phyloP scores from a whole-genome alignment of 2,113 vertebrate genomes.

The Oenanthe oenanthe region DNA sequence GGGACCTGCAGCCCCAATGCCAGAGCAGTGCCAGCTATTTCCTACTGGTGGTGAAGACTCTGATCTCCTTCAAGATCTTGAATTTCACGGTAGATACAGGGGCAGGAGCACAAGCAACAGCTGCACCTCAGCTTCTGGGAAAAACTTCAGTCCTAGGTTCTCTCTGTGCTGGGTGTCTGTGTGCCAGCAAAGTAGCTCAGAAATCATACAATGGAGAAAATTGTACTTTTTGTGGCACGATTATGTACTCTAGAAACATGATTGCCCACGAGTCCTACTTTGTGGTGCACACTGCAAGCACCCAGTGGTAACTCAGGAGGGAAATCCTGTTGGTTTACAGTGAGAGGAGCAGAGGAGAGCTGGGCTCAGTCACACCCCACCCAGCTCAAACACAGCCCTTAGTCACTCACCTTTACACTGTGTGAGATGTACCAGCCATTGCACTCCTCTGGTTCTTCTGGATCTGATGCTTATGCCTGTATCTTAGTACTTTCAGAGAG shows the following conservation, averaged over 20 bases:
- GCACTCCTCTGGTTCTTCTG: not conserved
- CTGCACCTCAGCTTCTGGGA: not conserved
- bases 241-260: not conserved
- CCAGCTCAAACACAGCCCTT: not conserved
- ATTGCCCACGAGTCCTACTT: not conserved
- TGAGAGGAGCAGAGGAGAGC: not conserved
- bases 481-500: not conserved
- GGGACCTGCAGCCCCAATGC: not conserved
- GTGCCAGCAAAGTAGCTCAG: not conserved
- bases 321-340: not conserved
- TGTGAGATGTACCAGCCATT: not conserved
- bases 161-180: not conserved
- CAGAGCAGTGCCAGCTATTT: not conserved
- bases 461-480: not conserved
- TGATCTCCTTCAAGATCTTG: not conserved
- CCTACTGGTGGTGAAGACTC: not conserved
- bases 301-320: not conserved
- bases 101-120: not conserved
- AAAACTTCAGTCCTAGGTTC: not conserved
- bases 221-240: not conserved
- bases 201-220: constrained; percentile 19
- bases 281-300: not conserved
- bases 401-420: not conserved
- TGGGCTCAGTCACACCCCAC: not conserved
- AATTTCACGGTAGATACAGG: rapidly evolving